A percentile compares a stretch with the other conserved stretches of the same genome.
phyloP scores from a whole-genome alignment of 2,888 invertebrate genomes.

The Parapristionchus giblindavisi region DNA sequence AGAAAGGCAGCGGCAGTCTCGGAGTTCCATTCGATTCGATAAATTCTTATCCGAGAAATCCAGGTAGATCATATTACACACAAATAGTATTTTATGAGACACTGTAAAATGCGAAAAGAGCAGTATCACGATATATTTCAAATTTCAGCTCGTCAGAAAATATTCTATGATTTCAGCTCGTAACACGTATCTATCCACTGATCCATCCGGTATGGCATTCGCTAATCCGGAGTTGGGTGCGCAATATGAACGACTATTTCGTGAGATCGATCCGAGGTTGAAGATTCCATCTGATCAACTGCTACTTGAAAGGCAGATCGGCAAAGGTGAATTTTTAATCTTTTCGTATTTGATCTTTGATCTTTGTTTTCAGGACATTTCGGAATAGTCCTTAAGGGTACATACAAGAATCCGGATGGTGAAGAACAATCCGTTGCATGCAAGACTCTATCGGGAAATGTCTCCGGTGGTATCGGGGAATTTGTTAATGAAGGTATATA shows the following conservation, averaged over 20 bases:
- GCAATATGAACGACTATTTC: slow-evolving; percentile 28
- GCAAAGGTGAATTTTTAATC: neutral
- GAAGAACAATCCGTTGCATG: slow-evolving; percentile 45
- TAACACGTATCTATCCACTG: slow-evolving; percentile 33
- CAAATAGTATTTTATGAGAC: neutral
- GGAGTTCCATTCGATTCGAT: slow-evolving; percentile 27
- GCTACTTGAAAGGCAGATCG: slow-evolving; percentile 28
- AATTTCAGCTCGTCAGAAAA: no score
- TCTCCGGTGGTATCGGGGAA: slow-evolving; percentile 42
- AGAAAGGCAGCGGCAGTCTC: slow-evolving; percentile 29
- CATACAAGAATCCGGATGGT: slow-evolving; percentile 42
- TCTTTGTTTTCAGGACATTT: slow-evolving; percentile 47
- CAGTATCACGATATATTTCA: no score
- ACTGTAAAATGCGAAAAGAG: neutral
- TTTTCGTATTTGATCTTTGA: neutral
- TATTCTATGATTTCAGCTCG: slow-evolving; percentile 28
- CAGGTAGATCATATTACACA: no score
- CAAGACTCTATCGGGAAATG: slow-evolving; percentile 46
- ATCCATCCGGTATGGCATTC: slow-evolving; percentile 41
- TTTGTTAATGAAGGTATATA: slow-evolving; percentile 47
- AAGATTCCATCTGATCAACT: slow-evolving; percentile 36
- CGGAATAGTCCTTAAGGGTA: slow-evolving; percentile 52
- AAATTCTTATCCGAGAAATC: slow-evolving; percentile 27
- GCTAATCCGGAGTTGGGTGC: neutral
- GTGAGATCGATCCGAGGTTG: slow-evolving; percentile 23